These are phyloP conservation scores for Acanthurus leucopareius DNA, from an alignment of 2,797 vertebrate genomes.

Conservation along the genomic window DNA sequence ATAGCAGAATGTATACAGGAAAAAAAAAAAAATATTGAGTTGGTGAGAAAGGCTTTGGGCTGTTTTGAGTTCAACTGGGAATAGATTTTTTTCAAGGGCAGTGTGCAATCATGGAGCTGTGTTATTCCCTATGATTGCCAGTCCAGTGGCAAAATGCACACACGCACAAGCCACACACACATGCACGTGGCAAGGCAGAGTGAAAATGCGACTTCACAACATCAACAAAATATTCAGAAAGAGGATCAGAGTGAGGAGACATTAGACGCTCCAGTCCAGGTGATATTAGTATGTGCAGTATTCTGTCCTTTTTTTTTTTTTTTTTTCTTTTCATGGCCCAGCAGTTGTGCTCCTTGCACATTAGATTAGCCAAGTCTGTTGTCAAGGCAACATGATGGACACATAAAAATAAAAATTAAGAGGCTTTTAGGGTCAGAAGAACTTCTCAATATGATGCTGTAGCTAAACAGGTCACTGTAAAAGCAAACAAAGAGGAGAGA, in stretches of 20 bases:
- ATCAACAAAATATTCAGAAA: conserved; percentile 74
- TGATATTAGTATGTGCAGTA: conserved; percentile 74
- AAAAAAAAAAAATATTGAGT: conserved; percentile 62
- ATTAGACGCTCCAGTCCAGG: conserved; percentile 73
- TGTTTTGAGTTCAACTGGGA: conserved; percentile 77
- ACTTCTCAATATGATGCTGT: conserved; percentile 39
- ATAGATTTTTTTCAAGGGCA: conserved; percentile 76
- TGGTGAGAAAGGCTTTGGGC: conserved; percentile 68
- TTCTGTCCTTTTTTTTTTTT: conserved; percentile 49
- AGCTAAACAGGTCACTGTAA: conserved; percentile 43
- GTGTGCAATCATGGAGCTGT: conserved; percentile 74
- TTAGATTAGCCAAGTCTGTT: conserved; percentile 73
- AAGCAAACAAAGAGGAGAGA: conserved; percentile 26
- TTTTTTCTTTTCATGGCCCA: conserved; percentile 29
- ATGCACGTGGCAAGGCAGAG: conserved; percentile 20
- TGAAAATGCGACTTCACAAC: conserved; percentile 78
- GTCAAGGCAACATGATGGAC: conserved; percentile 73
- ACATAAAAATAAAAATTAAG: conserved; percentile 51
- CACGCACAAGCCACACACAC: conserved; percentile 26
- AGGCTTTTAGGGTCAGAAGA: conserved; percentile 61
- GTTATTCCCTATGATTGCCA: conserved; percentile 76
- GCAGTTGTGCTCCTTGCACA: conserved; percentile 50
- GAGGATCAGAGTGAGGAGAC: conserved; percentile 72
- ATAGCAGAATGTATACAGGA: conserved; percentile 69
- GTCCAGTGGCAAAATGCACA: conserved; percentile 70